A percentile compares a stretch with the other conserved stretches of the same genome.
Evolutionary conservation across 2,888 invertebrate species (phyloP).

Genomic region (Caenorhabditis wallacei): DNA sequence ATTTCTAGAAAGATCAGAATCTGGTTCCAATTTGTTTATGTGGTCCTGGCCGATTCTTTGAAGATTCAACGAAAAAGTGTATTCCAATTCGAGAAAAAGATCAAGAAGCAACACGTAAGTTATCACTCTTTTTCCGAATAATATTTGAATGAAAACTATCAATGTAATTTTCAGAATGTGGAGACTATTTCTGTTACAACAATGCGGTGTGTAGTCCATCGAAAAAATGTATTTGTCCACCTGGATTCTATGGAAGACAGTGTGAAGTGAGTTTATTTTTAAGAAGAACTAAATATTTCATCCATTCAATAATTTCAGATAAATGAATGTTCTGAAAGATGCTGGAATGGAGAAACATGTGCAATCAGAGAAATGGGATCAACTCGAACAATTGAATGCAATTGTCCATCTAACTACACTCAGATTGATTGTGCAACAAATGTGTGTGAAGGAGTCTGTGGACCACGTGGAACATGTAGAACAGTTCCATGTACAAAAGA

Average conservation of each 20-base stretch:
- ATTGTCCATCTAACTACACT: slow-evolving; percentile 48
- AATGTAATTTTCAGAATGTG: slow-evolving; percentile 45
- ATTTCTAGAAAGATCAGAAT: slow-evolving; percentile 22
- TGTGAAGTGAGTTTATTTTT: slow-evolving; percentile 44
- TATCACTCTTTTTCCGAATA: background rate
- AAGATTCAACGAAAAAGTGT: slow-evolving; percentile 51
- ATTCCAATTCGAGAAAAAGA: slow-evolving; percentile 23
- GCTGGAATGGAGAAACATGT: slow-evolving; percentile 61
- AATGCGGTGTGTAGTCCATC: slow-evolving; percentile 29
- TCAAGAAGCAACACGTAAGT: slow-evolving; percentile 52
- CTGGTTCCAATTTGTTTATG: slow-evolving; percentile 48
- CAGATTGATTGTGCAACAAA: slow-evolving; percentile 48
- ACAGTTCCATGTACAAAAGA: slow-evolving; percentile 33
- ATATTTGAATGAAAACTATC: background rate
- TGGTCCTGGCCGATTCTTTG: slow-evolving; percentile 45
- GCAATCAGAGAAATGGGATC: slow-evolving; percentile 23
- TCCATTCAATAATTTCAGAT: slow-evolving; percentile 21
- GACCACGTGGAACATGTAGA: slow-evolving; percentile 54
- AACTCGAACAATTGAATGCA: slow-evolving; percentile 23
- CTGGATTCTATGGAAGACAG: slow-evolving; percentile 58
- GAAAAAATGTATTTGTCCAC: slow-evolving; percentile 43
- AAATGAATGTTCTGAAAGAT: slow-evolving; percentile 44
- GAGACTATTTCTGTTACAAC: slow-evolving; percentile 64
- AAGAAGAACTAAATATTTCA: background rate
- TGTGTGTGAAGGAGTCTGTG: slow-evolving; percentile 56